Evolutionary conservation across 1,140 invertebrate genomes (phyloP), one percentile per base, ranked within the genome.

Genomic region (Galendromus occidentalis): DNA sequence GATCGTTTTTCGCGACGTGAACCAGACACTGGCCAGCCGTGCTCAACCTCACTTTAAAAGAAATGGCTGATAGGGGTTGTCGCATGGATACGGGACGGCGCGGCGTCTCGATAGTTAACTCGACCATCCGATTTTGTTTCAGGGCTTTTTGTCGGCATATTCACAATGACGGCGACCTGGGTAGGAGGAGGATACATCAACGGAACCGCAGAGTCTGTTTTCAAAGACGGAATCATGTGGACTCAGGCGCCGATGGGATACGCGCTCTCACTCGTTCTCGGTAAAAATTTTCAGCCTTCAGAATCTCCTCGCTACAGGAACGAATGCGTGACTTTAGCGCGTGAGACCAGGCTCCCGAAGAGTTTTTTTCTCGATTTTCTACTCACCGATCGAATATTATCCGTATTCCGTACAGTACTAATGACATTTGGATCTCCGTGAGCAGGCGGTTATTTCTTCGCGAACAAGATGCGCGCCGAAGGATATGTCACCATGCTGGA

Each of bases 161-260:
- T 97, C 71, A 97, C 93, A 17, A 98, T 97, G 93, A 97, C 93
- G 75, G 93, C 93, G 20, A 97, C 92, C 20, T 97, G 94, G 94
- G 93, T 98, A 17, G 94, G 94, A 66, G 94, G 94, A 41, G 94
- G 92, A 33, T 98, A 97, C 79, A 98, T 98, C 73, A 98, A 97
- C 75, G 94, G 94, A 68, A 96, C 94, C 55, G 92, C 94, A 1
- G 93, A 98, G 78, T 87, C 86, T 4, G 89, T 96, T 69, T 96
- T 92, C 77, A 91, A 86, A 17, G 82, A 79, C 64, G 92, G 92
- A 0, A 76, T 97, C 67, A 82, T 95, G 1, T 95, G 92, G 87
- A 95, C 91, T 75, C 93, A 97, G 78, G 94, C 93, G 42, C 94
- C 94, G 0, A 88, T 98, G 75, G 94, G 94, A 67, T 98, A 98